phyloP scores from a whole-genome alignment of 1,140 invertebrate species.

The Drosophila erecta region DNA sequence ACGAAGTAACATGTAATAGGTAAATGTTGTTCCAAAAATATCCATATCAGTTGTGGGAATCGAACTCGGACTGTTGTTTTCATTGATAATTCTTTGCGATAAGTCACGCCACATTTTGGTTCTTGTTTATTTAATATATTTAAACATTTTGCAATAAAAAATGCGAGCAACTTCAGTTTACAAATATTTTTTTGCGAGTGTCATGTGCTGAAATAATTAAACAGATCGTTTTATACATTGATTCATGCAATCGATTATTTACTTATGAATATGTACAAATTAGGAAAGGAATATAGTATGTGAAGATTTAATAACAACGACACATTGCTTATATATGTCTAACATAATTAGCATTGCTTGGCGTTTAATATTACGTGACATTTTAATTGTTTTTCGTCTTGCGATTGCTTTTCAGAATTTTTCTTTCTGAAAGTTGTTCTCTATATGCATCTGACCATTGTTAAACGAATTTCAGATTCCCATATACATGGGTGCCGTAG shows the following conservation, averaged over 20 bases:
- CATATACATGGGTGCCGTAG: slow-evolving; percentile 87
- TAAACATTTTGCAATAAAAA: too few relatives aligned
- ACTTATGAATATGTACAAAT: neutral
- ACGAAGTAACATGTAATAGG: neutral
- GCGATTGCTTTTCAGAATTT: too few relatives aligned
- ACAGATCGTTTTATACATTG: neutral
- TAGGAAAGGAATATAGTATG: neutral
- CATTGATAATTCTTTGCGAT: neutral
- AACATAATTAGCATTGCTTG: too few relatives aligned
- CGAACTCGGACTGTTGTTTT: too few relatives aligned
- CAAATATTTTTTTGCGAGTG: too few relatives aligned
- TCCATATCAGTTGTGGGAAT: too few relatives aligned
- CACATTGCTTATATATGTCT: neutral
- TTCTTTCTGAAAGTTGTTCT: neutral
- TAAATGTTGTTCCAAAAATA: too few relatives aligned
- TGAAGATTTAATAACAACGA: neutral
- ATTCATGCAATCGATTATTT: neutral
- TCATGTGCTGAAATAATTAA: neutral
- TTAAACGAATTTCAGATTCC: slow-evolving; percentile 86
- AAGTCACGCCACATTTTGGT: too few relatives aligned
- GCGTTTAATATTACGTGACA: too few relatives aligned
- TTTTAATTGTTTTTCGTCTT: too few relatives aligned
- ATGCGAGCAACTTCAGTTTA: too few relatives aligned
- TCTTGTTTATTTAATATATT: too few relatives aligned
- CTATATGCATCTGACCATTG: neutral